Evolutionary conservation across 1,140 invertebrate species (phyloP).

Genomic region (Megalopta genalis): DNA sequence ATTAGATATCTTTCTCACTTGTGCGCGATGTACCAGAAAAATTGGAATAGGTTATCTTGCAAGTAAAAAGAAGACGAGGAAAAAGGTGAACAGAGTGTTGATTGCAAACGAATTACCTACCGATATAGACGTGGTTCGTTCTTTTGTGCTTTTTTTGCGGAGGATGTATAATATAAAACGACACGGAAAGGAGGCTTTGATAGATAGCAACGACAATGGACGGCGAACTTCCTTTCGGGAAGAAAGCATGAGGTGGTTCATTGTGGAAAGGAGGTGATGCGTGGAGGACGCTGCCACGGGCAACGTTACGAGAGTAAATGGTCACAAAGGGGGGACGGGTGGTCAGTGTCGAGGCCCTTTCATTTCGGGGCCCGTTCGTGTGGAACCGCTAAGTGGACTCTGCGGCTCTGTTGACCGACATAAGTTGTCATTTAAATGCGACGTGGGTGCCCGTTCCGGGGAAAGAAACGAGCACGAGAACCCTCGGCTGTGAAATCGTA

Average conservation of each 20-base stretch:
- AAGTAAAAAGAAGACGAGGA: no score
- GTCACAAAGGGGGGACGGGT: constrained; percentile 23
- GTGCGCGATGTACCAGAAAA: no score
- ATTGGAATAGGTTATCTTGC: no score
- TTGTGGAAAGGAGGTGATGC: constrained; percentile 53
- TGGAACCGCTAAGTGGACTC: constrained; percentile 62
- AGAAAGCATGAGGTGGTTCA: constrained; percentile 23
- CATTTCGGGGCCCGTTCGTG: constrained; percentile 56
- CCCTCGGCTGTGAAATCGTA: no score
- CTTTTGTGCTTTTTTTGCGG: background rate
- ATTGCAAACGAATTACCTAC: no score
- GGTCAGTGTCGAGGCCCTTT: constrained; percentile 44
- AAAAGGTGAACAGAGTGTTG: no score
- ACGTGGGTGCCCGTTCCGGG: constrained; percentile 34
- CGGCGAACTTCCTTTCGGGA: background rate
- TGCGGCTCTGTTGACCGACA: constrained; percentile 51
- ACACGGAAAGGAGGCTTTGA: background rate
- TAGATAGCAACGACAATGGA: background rate
- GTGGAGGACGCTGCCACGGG: constrained; percentile 57
- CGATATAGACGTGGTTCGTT: no score
- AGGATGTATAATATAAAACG: constrained; percentile 1
- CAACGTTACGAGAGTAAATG: constrained; percentile 63
- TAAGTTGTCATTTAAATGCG: constrained; percentile 52
- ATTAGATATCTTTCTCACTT: no score
- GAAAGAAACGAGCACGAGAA: constrained; percentile 23